Evolutionary conservation across 1,140 invertebrate species (phyloP).

Genomic region (Daktulosphaira vitifoliae): DNA sequence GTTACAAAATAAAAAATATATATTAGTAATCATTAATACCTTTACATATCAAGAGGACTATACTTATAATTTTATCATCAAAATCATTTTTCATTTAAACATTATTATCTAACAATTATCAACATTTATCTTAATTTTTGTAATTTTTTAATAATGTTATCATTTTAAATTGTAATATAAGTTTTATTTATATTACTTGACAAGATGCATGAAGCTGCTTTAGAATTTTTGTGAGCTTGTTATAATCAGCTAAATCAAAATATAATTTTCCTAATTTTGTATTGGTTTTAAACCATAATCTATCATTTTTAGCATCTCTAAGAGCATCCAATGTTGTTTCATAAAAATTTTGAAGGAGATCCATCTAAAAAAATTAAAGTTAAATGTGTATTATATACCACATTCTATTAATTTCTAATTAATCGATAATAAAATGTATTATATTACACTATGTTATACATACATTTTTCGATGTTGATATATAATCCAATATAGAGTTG

Average conservation of each 20-base stretch:
- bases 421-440: too few relatives aligned
- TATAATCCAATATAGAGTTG: conserved; percentile 98
- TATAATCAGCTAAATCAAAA: conserved; percentile 92
- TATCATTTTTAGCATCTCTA: conserved; percentile 97
- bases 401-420: neutral
- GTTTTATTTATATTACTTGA: conserved; percentile 53
- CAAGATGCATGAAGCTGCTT: conserved; percentile 97
- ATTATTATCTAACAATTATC: too few relatives aligned
- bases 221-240: conserved; percentile 89
- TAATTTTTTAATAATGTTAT: too few relatives aligned
- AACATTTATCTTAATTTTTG: too few relatives aligned
- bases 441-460: too few relatives aligned
- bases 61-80: too few relatives aligned
- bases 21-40: too few relatives aligned
- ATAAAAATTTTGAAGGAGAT: conserved; percentile 98
- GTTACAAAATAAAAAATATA: too few relatives aligned
- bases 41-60: too few relatives aligned
- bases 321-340: conserved; percentile 96
- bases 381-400: neutral
- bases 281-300: conserved; percentile 99
- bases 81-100: too few relatives aligned
- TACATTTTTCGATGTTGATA: conserved; percentile 97
- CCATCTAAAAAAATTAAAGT: conserved; percentile 64
- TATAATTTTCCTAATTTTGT: conserved; percentile 98
- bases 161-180: neutral